phyloP scores from a whole-genome alignment of 2,113 vertebrate genomes.

The Bambusicola thoracicus region DNA sequence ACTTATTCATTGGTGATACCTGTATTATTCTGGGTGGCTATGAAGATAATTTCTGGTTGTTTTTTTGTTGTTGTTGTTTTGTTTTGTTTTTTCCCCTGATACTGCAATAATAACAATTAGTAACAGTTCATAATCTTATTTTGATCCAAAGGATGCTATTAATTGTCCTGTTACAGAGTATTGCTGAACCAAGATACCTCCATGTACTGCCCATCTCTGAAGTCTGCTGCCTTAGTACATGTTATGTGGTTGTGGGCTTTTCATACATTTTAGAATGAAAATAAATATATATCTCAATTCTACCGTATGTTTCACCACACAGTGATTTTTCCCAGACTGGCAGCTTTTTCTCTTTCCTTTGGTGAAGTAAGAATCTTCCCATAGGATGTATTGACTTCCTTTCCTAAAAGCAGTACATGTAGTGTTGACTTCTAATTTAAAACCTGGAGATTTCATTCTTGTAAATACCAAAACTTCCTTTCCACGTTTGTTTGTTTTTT shows the following conservation, averaged over 20 bases:
- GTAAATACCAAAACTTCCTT: not conserved
- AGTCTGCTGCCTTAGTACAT: not conserved
- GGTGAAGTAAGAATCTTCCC: not conserved
- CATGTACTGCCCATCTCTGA: not conserved
- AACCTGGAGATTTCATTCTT: not conserved
- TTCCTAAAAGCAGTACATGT: not conserved
- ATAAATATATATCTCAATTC: not conserved
- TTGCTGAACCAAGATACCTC: not conserved
- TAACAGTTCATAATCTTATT: not conserved
- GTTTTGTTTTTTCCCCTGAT: not conserved
- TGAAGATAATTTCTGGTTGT: not conserved
- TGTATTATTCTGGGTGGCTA: not conserved
- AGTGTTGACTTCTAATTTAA: not conserved
- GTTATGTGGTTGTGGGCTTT: not conserved
- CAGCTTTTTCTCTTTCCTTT: not conserved
- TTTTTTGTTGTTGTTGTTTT: not conserved
- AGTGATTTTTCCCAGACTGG: not conserved
- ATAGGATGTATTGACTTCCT: not conserved
- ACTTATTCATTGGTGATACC: not conserved
- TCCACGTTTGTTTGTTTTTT: not conserved
- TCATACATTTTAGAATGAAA: not conserved
- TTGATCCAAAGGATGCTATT: not conserved
- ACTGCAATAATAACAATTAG: not conserved
- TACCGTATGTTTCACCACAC: not conserved
- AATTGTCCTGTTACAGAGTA: not conserved